Evolutionary conservation across 2,888 invertebrate species (phyloP), one percentile per base, ranked within the genome.

Genomic region (Frankliniella fusca): DNA sequence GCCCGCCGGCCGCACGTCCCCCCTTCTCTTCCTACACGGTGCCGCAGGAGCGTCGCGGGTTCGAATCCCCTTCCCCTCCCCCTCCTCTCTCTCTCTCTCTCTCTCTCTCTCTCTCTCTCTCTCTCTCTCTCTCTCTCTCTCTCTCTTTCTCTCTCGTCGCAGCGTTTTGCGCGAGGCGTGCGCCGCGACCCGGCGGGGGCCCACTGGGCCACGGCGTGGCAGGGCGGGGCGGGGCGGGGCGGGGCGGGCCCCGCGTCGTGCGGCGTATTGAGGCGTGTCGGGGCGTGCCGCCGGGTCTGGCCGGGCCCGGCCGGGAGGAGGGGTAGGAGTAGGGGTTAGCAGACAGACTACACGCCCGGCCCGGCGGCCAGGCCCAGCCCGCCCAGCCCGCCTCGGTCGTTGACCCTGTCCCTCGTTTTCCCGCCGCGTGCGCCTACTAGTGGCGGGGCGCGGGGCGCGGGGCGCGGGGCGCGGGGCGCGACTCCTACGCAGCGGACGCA

Each of bases 201-300:
- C 11, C 23, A 23, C 23, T 20, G 70, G 70, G 65, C 48, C 38
- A 28, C 23, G 70, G 70, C 70, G 70, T n/a, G 65, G 65, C n/a
- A n/a, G 70, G 23, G 70, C 27, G 70, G 27, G 18, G 76, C 48
- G 65, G 27, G 48, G 82, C 48, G 82, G 61, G 80, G 23, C 28
- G 80, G 81, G 79, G 65, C n/a, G 82, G 61, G 80, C 8, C 28
- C 54, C 83, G 82, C 81, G 81, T 61, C 82, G 81, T 50, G 80
- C n/a, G 65, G 80, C 81, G 54, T 27, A 49, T 81, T 81, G 70
- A 76, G n/a, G 80, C 82, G 82, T 83, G 82, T 81, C 83, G 81
- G 61, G 23, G 20, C 61, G 81, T 61, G 61, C 70, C 70, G 81
- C 23, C 81, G 54, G 28, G 23, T 15, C 61, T 27, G 54, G 70